Conservation (phyloP, 2,113 vertebrate genomes). For the Colossoma macropomum region DNA sequence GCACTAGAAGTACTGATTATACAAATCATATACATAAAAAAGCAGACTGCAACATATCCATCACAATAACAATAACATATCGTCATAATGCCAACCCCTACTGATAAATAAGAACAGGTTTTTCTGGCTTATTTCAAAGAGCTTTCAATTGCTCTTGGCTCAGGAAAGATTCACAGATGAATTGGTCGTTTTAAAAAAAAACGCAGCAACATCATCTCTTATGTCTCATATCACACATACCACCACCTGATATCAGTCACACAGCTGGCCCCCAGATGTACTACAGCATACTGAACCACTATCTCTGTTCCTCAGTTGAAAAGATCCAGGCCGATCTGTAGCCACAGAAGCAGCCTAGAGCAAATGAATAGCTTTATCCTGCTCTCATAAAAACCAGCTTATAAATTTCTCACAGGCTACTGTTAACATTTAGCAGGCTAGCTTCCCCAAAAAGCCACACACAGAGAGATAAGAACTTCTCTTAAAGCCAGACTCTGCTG, state of each 20-base stretch:
- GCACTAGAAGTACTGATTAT: too few relatives aligned
- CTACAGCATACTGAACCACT: not conserved
- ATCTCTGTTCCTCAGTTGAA: not conserved
- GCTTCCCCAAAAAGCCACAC: not conserved
- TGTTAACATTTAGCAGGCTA: constrained; percentile 35
- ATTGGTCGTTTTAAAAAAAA: not conserved
- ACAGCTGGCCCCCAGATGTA: constrained; percentile 15
- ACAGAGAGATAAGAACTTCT: constrained; percentile 45
- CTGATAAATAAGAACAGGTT: not conserved
- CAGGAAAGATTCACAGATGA: not conserved
- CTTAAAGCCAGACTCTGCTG: constrained; percentile 49
- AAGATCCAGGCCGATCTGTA: not conserved
- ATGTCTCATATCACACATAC: constrained; percentile 6
- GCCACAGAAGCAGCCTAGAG: not conserved
- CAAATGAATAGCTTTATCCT: not conserved
- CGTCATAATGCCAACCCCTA: not conserved
- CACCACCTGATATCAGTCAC: constrained; percentile 8
- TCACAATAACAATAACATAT: not conserved
- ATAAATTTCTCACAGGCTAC: constrained; percentile 57
- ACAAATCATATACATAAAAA: too few relatives aligned
- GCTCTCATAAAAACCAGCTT: constrained; percentile 12
- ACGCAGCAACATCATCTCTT: not conserved
- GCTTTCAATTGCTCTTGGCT: not conserved
- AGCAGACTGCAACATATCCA: too few relatives aligned
- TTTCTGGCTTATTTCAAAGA: not conserved